Conservation (phyloP, 1,140 invertebrate species). For the Drosophila kanapiae region DNA sequence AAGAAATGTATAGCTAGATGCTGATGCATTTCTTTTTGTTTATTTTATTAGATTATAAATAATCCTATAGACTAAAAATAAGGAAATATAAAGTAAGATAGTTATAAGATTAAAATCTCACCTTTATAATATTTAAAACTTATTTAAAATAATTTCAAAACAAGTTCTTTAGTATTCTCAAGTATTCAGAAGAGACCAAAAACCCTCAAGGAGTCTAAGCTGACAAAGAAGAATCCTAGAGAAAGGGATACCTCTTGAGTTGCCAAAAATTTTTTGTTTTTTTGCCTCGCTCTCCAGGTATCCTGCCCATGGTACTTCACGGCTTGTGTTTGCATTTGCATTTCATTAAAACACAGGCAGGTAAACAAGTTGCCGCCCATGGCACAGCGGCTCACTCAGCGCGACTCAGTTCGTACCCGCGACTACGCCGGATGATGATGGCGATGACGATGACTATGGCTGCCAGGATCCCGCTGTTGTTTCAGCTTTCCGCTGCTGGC, state of each 20-base stretch:
- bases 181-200: not conserved
- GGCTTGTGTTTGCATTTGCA: conserved; percentile 76
- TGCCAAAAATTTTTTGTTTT: not conserved
- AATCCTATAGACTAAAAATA: too few species aligned
- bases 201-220: not conserved
- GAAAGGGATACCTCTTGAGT: not conserved
- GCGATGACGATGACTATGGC: conserved; percentile 16
- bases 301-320: conserved; percentile 35
- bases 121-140: not conserved
- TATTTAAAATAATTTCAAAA: not conserved
- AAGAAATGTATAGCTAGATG: too few species aligned
- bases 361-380: conserved; percentile 62
- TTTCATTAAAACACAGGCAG: conserved; percentile 79
- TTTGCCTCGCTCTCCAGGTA: not conserved
- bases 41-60: too few species aligned
- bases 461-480: conserved; percentile 40
- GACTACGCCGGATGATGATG: conserved; percentile 35
- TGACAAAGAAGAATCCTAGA: not conserved
- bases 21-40: too few species aligned
- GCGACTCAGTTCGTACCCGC: conserved; percentile 19
- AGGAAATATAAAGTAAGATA: too few species aligned
- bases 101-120: not conserved
- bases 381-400: conserved; percentile 44
- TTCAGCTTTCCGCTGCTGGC: conserved; percentile 47
- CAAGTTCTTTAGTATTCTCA: not conserved